Base-by-base conservation (phyloP, 2,113 vertebrate genomes). In the Vombatus ursinus region DNA sequence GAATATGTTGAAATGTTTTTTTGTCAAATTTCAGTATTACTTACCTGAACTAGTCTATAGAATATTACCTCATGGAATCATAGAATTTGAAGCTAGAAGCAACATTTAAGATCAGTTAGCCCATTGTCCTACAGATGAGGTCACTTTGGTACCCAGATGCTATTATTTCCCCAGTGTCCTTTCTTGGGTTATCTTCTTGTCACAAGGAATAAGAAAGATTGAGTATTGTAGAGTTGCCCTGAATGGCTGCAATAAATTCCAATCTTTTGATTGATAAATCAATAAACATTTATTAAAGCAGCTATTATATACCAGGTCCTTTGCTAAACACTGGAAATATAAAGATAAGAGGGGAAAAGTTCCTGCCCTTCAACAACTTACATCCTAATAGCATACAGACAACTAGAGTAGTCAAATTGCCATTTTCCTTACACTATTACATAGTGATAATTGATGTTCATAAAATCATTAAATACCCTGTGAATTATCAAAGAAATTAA, bases 401-500 rank as follows among this genome's bases (percentile, higher is more conserved):
- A 95, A 96, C 49, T 68, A 68, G 54, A 91, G 91, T 92, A 1
- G 89, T 90, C 53, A 50, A 1, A n/a, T 77, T 93, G 92, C n/a
- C 92, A 4, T 84, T 92, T 95, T 95, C 37, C 90, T 3, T 25
- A 92, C 26, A 93, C 96, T 91, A 91, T 92, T 3, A 25, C 0
- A 91, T 95, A 54, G 92, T 47, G 37, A 93, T 23, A 95, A 90
- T 84, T 94, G 84, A 92, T 91, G 50, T 52, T 93, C 52, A 57
- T 93, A 77, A 28, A 97, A 53, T 61, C 31, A 19, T 8, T 84
- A 95, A 89, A 91, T 89, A 57, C 14, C 31, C 93, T 92, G 25
- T 95, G 52, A 95, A 8, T 94, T 52, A 94, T 95, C 90, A 51
- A 92, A 52, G 44, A 95, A 94, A 93, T 93, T 90, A 95, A 96